Evolutionary conservation across 2,888 invertebrate species (phyloP).

Genomic region (Sinodicranocentrus sp.): DNA sequence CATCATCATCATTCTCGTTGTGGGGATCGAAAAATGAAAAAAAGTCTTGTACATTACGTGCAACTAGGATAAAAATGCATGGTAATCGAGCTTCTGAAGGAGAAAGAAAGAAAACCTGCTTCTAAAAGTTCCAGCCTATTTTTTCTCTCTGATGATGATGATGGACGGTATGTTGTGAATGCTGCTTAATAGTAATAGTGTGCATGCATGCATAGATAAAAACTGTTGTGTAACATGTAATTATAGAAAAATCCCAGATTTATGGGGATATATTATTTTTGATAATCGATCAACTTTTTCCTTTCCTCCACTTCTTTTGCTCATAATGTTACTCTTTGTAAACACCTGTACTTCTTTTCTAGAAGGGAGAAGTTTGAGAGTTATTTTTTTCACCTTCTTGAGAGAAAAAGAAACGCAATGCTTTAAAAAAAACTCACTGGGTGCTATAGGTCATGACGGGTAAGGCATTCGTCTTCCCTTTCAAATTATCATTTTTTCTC

Average conservation of each 20-base stretch:
- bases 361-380: neutral
- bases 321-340: slow-evolving; percentile 9
- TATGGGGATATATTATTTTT: slow-evolving; percentile 71
- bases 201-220: slow-evolving; percentile 50
- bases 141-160: slow-evolving; percentile 48
- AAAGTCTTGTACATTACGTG: slow-evolving; percentile 54
- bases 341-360: slow-evolving; percentile 23
- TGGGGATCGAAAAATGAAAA: slow-evolving; percentile 6
- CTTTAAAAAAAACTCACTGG: slow-evolving; percentile 16
- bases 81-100: slow-evolving; percentile 57
- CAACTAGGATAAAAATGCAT: neutral
- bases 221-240: slow-evolving; percentile 60
- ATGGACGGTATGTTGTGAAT: slow-evolving; percentile 60
- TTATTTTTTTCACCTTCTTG: neutral
- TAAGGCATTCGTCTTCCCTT: neutral
- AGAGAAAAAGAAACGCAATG: too few species aligned
- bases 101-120: slow-evolving; percentile 61
- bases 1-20: slow-evolving; percentile 20
- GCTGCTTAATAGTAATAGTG: slow-evolving; percentile 37
- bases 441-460: slow-evolving; percentile 34
- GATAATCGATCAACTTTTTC: slow-evolving; percentile 70
- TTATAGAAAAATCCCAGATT: slow-evolving; percentile 71
- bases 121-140: slow-evolving; percentile 62
- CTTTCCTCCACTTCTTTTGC: neutral
- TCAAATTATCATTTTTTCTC: slow-evolving; percentile 12